Conservation (phyloP, 1,140 invertebrate genomes). For the Colletes gigas region DNA sequence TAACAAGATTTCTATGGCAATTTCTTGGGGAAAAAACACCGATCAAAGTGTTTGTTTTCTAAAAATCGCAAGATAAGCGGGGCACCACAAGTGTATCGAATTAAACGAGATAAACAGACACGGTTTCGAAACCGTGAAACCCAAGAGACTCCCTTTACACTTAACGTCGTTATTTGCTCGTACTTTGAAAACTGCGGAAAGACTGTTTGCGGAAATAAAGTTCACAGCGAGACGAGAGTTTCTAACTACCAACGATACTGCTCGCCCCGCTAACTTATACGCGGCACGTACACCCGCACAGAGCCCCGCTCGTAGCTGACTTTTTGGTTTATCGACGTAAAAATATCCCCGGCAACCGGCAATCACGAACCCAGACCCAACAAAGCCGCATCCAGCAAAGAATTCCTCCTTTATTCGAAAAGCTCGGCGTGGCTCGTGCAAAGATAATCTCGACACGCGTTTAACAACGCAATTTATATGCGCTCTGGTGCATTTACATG, state of each 20-base stretch:
- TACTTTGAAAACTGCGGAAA: constrained; percentile 11
- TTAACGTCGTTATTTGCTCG: neutral
- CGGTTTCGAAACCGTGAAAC: neutral
- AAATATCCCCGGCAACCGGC: neutral
- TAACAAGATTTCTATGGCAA: too few relatives aligned
- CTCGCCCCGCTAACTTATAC: neutral
- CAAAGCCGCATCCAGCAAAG: neutral
- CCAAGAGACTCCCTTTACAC: neutral
- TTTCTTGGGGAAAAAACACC: too few relatives aligned
- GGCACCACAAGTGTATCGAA: neutral
- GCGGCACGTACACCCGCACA: neutral
- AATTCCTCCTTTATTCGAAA: neutral
- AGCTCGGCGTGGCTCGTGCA: too few relatives aligned
- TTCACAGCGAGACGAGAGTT: neutral
- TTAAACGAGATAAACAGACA: neutral
- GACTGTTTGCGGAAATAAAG: constrained; percentile 23
- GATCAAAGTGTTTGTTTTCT: too few relatives aligned
- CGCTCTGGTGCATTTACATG: constrained; percentile 43
- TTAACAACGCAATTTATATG: constrained; percentile 56
- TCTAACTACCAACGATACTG: neutral
- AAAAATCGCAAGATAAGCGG: neutral
- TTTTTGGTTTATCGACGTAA: neutral
- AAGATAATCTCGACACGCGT: constrained; percentile 44
- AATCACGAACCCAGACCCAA: neutral
- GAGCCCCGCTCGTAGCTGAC: neutral